Conservation (phyloP, 2,797 vertebrate species). For the Sebastes itinus region DNA sequence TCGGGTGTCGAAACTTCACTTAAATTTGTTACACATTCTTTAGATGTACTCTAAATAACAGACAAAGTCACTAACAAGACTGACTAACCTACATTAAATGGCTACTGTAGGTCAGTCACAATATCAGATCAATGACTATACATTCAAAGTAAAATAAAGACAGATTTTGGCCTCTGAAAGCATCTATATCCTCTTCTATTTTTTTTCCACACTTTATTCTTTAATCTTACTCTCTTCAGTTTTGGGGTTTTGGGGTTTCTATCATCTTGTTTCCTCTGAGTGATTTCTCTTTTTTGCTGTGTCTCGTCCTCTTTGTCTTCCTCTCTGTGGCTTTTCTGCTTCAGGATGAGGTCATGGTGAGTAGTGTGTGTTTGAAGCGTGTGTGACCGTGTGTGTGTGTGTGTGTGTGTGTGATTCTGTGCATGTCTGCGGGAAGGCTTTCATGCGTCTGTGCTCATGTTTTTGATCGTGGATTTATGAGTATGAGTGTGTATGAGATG, state of each 20-base stretch:
- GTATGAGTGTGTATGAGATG: conserved; percentile 11
- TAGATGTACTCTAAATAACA: background rate
- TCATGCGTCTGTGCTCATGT: conserved; percentile 28
- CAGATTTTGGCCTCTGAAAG: background rate
- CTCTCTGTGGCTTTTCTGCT: conserved; percentile 84
- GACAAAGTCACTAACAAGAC: background rate
- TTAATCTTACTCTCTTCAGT: background rate
- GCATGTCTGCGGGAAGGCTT: conserved; percentile 52
- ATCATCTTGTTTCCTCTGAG: conserved; percentile 29
- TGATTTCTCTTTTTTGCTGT: conserved; percentile 42
- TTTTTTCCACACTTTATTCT: background rate
- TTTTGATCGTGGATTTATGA: background rate
- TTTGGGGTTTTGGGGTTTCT: background rate
- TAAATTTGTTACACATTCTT: background rate
- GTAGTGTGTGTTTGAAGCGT: conserved; percentile 73
- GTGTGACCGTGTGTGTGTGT: conserved; percentile 11
- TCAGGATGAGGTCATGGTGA: conserved; percentile 99
- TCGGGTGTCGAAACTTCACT: background rate
- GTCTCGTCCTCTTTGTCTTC: conserved; percentile 52
- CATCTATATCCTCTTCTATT: background rate
- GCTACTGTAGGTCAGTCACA: background rate
- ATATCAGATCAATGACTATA: background rate
- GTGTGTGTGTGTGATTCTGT: background rate
- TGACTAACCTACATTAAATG: background rate
- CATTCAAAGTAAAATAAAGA: background rate